Conservation (phyloP, 2,113 vertebrate species). For the Oophaga pumilio region DNA sequence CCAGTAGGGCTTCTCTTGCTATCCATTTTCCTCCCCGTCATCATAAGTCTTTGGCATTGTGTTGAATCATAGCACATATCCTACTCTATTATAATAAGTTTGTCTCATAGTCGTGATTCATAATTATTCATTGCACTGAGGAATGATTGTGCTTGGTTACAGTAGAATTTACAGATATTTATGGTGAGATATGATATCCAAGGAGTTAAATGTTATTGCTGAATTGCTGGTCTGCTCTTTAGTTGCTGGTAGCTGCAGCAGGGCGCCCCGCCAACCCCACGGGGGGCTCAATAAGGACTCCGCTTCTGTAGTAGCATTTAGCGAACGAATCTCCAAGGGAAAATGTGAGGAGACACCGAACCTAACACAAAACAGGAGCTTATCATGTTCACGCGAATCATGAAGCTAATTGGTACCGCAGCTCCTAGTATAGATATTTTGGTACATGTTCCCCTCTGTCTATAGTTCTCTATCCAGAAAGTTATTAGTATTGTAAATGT, state of each 20-base stretch:
- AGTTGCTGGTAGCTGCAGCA: neutral
- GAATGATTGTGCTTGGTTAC: neutral
- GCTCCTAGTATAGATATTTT: neutral
- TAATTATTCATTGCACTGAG: neutral
- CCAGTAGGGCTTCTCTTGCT: constrained; percentile 43
- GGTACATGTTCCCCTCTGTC: neutral
- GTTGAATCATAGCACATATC: constrained; percentile 7
- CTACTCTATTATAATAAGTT: constrained; percentile 22
- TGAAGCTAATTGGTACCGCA: neutral
- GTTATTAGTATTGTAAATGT: neutral
- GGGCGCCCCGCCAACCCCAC: neutral
- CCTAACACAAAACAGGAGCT: neutral
- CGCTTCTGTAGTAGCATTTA: neutral
- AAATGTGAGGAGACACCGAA: neutral
- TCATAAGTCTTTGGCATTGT: constrained; percentile 32
- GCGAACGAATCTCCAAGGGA: neutral
- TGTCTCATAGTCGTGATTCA: neutral
- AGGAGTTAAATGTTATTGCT: neutral
- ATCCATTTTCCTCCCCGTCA: constrained; percentile 12
- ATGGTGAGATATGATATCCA: neutral
- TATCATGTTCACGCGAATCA: neutral
- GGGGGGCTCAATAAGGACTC: neutral
- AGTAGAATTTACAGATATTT: neutral
- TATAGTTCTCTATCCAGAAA: too few species aligned
- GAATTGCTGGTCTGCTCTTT: neutral